phyloP scores from a whole-genome alignment of 2,113 vertebrate species.

The Parus major region DNA sequence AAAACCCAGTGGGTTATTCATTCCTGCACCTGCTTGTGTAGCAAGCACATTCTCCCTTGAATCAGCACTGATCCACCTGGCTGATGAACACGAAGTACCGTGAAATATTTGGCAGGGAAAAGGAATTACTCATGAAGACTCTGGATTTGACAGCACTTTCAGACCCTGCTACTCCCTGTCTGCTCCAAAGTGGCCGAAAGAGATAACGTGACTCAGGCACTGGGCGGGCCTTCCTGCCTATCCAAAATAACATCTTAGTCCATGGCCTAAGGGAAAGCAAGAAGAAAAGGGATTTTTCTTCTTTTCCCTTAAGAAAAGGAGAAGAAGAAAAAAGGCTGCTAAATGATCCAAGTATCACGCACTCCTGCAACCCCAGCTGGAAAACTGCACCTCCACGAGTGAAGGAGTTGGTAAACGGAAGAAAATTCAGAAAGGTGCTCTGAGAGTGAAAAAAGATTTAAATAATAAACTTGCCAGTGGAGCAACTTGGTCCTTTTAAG shows the following conservation, averaged over 20 bases:
- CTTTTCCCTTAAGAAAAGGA: neutral
- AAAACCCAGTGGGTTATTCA: neutral
- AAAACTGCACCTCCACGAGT: neutral
- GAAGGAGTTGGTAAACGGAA: neutral
- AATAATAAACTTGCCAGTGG: neutral
- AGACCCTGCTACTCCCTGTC: neutral
- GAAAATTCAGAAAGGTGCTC: neutral
- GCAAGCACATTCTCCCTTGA: neutral
- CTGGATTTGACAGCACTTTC: neutral
- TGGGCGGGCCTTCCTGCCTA: neutral
- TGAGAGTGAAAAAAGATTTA: neutral
- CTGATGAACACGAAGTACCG: neutral
- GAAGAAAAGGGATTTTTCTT: neutral
- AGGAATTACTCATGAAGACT: neutral
- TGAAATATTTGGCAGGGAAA: neutral
- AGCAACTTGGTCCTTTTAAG: neutral
- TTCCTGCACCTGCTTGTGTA: constrained; percentile 30
- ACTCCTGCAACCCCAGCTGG: neutral
- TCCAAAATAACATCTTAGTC: neutral
- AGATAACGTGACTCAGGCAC: neutral
- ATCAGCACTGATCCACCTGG: constrained; percentile 13
- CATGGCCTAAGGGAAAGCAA: neutral
- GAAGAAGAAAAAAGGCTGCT: neutral
- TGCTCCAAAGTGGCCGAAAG: neutral
- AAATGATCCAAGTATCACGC: neutral